Conservation (phyloP, 2,888 invertebrate species). For the Pachydiplax longipennis region DNA sequence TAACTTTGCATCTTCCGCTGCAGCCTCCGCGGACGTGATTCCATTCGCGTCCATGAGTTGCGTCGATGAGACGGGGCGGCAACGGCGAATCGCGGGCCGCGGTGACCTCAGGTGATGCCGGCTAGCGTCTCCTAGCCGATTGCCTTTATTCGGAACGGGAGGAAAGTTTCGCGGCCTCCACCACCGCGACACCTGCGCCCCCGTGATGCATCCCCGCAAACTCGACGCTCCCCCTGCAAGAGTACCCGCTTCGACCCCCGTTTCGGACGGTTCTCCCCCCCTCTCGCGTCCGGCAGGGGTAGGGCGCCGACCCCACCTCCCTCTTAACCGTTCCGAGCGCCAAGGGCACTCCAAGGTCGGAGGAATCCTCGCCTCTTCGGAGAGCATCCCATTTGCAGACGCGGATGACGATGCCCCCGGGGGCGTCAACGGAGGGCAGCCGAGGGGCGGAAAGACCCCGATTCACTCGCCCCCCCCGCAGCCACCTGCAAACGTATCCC, state of each 20-base stretch:
- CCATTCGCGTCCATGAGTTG: neutral
- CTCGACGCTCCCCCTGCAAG: neutral
- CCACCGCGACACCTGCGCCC: no score
- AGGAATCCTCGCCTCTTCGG: constrained; percentile 28
- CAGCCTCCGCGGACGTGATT: neutral
- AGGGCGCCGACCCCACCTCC: constrained; percentile 25
- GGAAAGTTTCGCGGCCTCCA: neutral
- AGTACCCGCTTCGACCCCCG: constrained; percentile 10
- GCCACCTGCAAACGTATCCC: constrained; percentile 57
- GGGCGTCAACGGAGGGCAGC: constrained; percentile 48
- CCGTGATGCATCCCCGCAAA: neutral
- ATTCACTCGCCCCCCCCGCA: constrained; percentile 57
- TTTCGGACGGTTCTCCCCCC: neutral
- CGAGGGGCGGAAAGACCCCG: constrained; percentile 51
- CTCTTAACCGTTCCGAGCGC: neutral
- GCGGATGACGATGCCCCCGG: constrained; percentile 46
- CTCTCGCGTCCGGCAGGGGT: neutral
- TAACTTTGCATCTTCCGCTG: neutral
- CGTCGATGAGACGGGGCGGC: neutral
- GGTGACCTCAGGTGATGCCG: neutral
- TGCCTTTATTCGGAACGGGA: neutral
- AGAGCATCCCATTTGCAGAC: constrained; percentile 37
- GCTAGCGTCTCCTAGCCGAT: neutral
- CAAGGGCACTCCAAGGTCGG: constrained; percentile 49
- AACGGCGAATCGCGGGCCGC: neutral